Conservation (phyloP, 92 coral and sea anemone genomes). For the Porites cylindrica region DNA sequence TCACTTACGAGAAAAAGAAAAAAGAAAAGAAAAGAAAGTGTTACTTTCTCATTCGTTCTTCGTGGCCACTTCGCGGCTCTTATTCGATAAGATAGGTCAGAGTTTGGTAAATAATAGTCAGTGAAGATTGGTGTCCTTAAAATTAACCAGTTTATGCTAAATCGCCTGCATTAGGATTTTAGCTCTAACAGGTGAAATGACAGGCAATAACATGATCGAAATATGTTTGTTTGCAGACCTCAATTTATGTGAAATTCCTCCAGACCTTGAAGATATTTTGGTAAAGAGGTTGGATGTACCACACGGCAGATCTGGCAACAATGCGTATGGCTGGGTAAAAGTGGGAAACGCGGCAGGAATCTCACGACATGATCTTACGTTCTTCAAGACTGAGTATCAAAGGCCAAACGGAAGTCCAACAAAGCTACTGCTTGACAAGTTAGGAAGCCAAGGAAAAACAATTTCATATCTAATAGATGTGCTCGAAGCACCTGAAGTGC, state of each 20-base stretch:
- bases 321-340: slow-evolving; percentile 20
- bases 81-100: too few relatives aligned
- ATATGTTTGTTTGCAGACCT: background rate
- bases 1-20: too few relatives aligned
- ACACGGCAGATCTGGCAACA: background rate
- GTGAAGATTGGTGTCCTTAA: too few relatives aligned
- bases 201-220: too few relatives aligned
- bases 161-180: too few relatives aligned
- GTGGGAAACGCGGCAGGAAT: slow-evolving; percentile 22
- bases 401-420: slow-evolving; percentile 5
- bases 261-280: slow-evolving; percentile 21
- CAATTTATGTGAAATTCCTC: slow-evolving; percentile 30
- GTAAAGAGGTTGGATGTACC: background rate
- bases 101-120: too few relatives aligned
- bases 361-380: background rate
- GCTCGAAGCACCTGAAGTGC: slow-evolving; percentile 17
- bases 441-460: slow-evolving; percentile 33
- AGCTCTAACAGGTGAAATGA: too few relatives aligned
- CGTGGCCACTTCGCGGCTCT: too few relatives aligned
- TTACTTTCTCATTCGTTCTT: too few relatives aligned
- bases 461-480: slow-evolving; percentile 16
- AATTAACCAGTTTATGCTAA: too few relatives aligned
- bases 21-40: too few relatives aligned
- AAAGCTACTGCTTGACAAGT: background rate
- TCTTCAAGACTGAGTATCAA: background rate